Evolutionary conservation across 2,797 vertebrate genomes (phyloP), one percentile per base, ranked within the genome.

Genomic region (Cygnus olor): DNA sequence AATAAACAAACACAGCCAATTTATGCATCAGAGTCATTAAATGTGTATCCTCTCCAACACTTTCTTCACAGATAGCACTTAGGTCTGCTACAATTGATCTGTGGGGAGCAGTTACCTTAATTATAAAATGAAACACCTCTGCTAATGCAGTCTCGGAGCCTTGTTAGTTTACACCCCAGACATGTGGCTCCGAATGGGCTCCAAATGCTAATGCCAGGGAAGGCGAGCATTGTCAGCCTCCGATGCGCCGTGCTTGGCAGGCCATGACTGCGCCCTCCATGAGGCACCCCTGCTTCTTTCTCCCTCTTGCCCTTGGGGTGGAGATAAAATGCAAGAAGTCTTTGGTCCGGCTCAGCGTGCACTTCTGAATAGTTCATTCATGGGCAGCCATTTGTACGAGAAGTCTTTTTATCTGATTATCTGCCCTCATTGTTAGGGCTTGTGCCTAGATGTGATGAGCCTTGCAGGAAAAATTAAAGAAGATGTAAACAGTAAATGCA

Each of bases 401-500:
- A 76, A 94, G 80, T 14, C 85, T 95, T 97, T 96, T 97, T 88
- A 95, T 96, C 95, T 91, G 96, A 93, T 97, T 93, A 93, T 97
- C 96, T 96, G 95, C 89, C 88, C 95, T 97, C 88, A 45, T 96
- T 70, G 76, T 95, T 96, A 94, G 90, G 95, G 85, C 93, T 93
- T 87, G 68, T 86, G 90, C 95, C 96, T 83, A 74, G 83, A 97
- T 94, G 90, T 95, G 96, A 98, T 97, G 97, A 98, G 97, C 97
- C 98, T 98, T 98, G 96, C 92, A 98, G 98, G 98, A 98, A 97
- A 98, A 98, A 98, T 98, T 98, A 97, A 98, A 97, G 97, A 97
- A 98, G 97, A 98, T 97, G 98, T 98, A 98, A 98, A 98, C 97
- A 98, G 97, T 98, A 98, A 98, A 98, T 97, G 98, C 96, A 97